Base-by-base conservation (phyloP, 2,113 vertebrate species). In the Meleagris gallopavo region DNA sequence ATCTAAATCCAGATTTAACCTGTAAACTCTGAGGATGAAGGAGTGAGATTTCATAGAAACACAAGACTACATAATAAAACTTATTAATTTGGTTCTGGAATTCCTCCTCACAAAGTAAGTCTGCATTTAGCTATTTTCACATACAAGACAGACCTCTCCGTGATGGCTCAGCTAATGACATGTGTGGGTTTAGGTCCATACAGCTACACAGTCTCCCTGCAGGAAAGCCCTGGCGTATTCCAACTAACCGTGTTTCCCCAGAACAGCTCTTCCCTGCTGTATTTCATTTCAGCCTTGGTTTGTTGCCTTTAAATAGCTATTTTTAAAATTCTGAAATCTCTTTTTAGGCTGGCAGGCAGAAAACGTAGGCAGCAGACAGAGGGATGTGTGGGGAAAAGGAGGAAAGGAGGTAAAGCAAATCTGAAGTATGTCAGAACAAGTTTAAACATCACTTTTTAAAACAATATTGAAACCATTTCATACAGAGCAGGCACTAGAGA, bases 271-370 rank as follows among this genome's bases (percentile, higher is more conserved):
- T 82, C n/a, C 43, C 50, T 41, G 50, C 45, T 94, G 43, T 80
- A 89, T 83, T 92, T 92, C 34, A n/a, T 83, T 91, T 83, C 91
- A 83, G 25, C 50, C 78, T 85, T 61, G 65, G 75, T 88, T 93
- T 95, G 64, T 83, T 95, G 71, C 84, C 93, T 91, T 94, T 74
- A 87, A 93, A 89, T 40, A 84, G 65, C 81, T 96, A 70, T 93
- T 97, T 95, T 96, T 88, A 87, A 83, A 80, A 73, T 71, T 77
- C 67, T 74, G 75, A 83, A 91, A 55, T 77, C 91, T 85, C 64
- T 89, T 93, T 94, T 83, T 66, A 93, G 60, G 60, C 75, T 83
- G 78, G 75, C 82, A 95, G 81, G 80, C 74, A 96, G 78, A 94
- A 89, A 67, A 83, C 11, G 20, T 95, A n/a, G 93, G 96, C 82